Percentiles rank a stretch among this genome's conserved stretches.
Evolutionary conservation across 1,140 invertebrate genomes (phyloP).

Genomic region (Bombyx mandarina): DNA sequence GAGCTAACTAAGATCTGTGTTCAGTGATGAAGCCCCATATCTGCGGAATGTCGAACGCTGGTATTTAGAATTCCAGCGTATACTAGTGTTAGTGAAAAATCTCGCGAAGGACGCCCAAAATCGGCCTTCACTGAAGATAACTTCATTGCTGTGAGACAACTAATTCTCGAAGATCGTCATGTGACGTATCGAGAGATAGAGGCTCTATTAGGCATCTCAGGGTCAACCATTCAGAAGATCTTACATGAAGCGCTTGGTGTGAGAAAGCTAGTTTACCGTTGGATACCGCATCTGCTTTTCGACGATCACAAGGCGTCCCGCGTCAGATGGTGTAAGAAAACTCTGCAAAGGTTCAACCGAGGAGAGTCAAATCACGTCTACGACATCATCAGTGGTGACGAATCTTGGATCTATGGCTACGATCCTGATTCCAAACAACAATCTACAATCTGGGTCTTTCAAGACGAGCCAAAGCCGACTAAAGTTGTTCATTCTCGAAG

Average conservation of each 20-base stretch:
- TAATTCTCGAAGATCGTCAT: not conserved
- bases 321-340: constrained; percentile 9
- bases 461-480: too few species aligned
- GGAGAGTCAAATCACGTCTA: constrained; percentile 11
- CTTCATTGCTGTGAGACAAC: not conserved
- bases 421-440: too few species aligned
- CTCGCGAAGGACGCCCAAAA: not conserved
- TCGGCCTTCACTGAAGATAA: not conserved
- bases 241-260: constrained; percentile 4
- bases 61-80: too few species aligned
- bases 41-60: too few species aligned
- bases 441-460: too few species aligned
- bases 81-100: too few species aligned
- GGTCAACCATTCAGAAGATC: constrained; percentile 2
- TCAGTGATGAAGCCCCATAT: too few species aligned
- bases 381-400: constrained; percentile 5
- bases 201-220: constrained; percentile 4
- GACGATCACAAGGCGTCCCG: constrained; percentile 5
- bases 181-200: constrained; percentile 5
- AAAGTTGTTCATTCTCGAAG: too few species aligned
- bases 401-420: constrained; percentile 6
- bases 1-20: too few species aligned
- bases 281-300: constrained; percentile 7
- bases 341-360: constrained; percentile 4
- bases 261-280: constrained; percentile 5